Evolutionary conservation across 2,888 invertebrate genomes (phyloP).

Genomic region (Galerucella nymphaeae): DNA sequence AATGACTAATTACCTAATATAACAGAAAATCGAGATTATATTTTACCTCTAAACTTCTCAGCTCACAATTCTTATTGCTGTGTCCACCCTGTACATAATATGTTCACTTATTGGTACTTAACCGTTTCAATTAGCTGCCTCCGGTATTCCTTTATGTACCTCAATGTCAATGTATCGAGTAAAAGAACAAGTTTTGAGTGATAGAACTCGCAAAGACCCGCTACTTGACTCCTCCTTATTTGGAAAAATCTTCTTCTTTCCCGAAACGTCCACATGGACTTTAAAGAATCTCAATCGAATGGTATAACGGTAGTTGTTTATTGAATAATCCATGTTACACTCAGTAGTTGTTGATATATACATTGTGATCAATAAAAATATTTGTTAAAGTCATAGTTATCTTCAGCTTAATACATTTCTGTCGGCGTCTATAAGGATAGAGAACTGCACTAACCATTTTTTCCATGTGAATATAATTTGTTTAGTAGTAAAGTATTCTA

Average conservation of each 20-base stretch:
- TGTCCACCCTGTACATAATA: background rate
- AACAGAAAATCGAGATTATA: background rate
- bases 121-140: background rate
- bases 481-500: background rate
- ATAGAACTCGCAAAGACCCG: conserved; percentile 22
- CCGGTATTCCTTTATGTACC: background rate
- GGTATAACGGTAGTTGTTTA: conserved; percentile 15
- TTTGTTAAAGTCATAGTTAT: background rate
- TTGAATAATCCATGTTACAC: background rate
- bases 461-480: background rate
- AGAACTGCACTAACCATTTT: background rate
- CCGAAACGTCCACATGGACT: conserved; percentile 23
- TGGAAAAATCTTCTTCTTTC: conserved; percentile 25
- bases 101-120: background rate
- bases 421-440: background rate
- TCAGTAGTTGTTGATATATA: too few relatives aligned
- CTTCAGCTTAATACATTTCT: background rate
- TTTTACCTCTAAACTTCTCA: background rate
- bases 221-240: conserved; percentile 21
- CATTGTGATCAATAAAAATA: too few relatives aligned
- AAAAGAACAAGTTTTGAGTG: conserved; percentile 14
- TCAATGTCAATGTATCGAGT: background rate
- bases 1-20: background rate
- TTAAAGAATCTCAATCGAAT: conserved; percentile 23
- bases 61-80: background rate